Base-by-base conservation (phyloP, 1,140 invertebrate genomes). In the Drosophila azteca region DNA sequence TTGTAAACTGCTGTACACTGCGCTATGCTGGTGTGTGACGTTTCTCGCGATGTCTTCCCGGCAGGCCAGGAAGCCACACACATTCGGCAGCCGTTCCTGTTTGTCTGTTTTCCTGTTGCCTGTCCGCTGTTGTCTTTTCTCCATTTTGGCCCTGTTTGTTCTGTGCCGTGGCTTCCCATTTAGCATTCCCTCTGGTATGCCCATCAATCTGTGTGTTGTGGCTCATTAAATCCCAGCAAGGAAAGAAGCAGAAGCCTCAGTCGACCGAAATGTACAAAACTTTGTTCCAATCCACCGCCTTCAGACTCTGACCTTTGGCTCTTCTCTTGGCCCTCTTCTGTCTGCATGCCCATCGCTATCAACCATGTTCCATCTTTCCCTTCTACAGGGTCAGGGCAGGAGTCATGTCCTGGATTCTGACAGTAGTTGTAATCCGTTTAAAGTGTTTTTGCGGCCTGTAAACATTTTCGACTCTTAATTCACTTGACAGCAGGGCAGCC, bases 381-480 rank as follows among this genome's bases (percentile, higher is more conserved):
- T 3, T 31, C 29, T 9, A 31, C 54, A 44, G 17, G 2, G 31
- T 9, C 35, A 39, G 35, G 24, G 17, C 17, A 3, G 35, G 35
- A 5, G 11, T 11, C 11, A 39, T 13, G 35, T 39, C 11, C 35
- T 39, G 35, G 11, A 31, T 53, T 29, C 49, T 13, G 50, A 17
- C 46, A 62, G 55, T 65, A 58, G 54, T 79, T 68, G 74, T 77
- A 78, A 75, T 75, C 61, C 58, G 57, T 76, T 79, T 75, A 62
- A 65, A 79, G 77, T 77, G 72, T 72, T 76, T 68, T 80, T 73
- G 72, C 70, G 72, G 70, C 53, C 24, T 52, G 72, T 57, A 67
- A 75, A 75, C 62, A 75, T 75, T 75, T 39, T 75, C 50, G 78
- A 77, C 78, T 77, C 64, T 81, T 73, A 73, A 77, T 81, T 81